A percentile compares a stretch with the other conserved stretches of the same genome.
Evolutionary conservation across 1,140 invertebrate species (phyloP).

Genomic region (Drosophila ambigua): DNA sequence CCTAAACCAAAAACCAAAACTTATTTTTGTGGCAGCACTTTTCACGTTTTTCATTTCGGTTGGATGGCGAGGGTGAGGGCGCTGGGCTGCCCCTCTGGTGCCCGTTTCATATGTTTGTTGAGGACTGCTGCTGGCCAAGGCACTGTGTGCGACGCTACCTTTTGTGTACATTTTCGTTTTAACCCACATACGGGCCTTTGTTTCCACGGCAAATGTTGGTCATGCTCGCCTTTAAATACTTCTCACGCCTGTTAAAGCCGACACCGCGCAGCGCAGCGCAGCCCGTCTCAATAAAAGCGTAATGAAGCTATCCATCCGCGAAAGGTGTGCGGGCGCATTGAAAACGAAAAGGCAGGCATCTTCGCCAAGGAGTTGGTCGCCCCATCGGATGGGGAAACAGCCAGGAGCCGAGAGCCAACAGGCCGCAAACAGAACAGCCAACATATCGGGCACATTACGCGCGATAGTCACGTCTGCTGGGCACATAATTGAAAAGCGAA

Average conservation of each 20-base stretch:
- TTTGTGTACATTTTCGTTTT: conserved; percentile 80
- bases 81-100: neutral
- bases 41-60: conserved; percentile 73
- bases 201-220: conserved; percentile 46
- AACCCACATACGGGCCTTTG: conserved; percentile 70
- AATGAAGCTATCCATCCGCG: conserved; percentile 63
- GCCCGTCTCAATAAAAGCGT: conserved; percentile 23
- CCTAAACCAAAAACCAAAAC: conserved; percentile 59
- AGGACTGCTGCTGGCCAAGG: conserved; percentile 30
- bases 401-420: too few species aligned
- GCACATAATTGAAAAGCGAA: conserved; percentile 81
- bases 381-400: neutral
- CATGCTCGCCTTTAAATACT: conserved; percentile 65
- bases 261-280: neutral
- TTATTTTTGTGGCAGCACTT: conserved; percentile 77
- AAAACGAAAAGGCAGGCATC: conserved; percentile 6
- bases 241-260: conserved; percentile 41
- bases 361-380: conserved; percentile 6
- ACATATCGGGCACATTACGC: conserved; percentile 68
- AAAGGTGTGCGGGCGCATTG: conserved; percentile 46
- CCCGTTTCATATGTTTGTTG: conserved; percentile 58
- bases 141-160: conserved; percentile 62
- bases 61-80: neutral
- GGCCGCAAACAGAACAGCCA: conserved; percentile 6
- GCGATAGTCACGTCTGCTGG: conserved; percentile 72